phyloP scores from a whole-genome alignment of 2,888 invertebrate genomes.

The Dryobotodes eremita region DNA sequence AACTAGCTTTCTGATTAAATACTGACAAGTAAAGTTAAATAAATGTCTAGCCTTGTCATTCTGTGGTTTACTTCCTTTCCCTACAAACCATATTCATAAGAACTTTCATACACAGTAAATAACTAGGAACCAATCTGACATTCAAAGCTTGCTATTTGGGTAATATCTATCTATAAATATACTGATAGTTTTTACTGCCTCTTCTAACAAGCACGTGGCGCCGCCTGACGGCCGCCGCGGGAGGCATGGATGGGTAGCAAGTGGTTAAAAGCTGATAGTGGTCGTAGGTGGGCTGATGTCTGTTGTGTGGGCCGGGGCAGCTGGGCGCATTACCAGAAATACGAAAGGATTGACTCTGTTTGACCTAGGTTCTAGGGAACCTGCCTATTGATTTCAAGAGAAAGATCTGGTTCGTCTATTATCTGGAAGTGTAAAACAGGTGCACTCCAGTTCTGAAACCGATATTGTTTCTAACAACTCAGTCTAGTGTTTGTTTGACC shows the following conservation, averaged over 20 bases:
- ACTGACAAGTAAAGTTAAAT: no score
- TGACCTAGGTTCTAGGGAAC: background rate
- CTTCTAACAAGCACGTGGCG: constrained; percentile 11
- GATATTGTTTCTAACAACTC: constrained; percentile 8
- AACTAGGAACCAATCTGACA: no score
- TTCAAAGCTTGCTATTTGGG: no score
- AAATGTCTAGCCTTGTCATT: no score
- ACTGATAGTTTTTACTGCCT: no score
- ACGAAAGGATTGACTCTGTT: background rate
- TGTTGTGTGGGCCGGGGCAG: background rate
- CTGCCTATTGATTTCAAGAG: background rate
- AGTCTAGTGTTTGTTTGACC: background rate
- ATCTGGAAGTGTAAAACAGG: background rate
- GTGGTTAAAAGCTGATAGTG: background rate
- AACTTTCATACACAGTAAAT: no score
- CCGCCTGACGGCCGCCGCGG: background rate
- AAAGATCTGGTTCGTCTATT: background rate
- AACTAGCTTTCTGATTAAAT: no score
- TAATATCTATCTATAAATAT: no score
- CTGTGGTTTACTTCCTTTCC: no score
- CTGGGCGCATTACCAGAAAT: background rate
- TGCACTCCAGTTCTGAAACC: background rate
- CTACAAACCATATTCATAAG: no score
- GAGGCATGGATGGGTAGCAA: background rate
- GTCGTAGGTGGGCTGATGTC: background rate